These are phyloP conservation scores for Crocodylus rhombifer DNA, from an alignment of 2,797 vertebrate genomes.

Conservation along the genomic window DNA sequence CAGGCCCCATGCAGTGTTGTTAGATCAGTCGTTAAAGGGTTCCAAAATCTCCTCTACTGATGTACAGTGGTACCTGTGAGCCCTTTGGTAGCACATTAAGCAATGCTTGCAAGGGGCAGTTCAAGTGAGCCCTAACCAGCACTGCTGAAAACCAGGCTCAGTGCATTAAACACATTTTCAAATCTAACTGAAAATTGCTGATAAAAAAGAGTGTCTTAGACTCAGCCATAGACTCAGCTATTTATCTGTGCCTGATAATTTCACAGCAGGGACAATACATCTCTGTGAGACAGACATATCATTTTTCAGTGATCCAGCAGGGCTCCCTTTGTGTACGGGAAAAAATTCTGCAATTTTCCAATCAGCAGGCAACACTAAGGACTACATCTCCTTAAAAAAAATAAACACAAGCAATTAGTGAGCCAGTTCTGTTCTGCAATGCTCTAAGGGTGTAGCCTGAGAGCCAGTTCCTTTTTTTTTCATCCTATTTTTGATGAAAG, in stretches of 20 bases:
- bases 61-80: not conserved
- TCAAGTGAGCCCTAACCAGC: not conserved
- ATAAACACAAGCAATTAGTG: not conserved
- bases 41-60: not conserved
- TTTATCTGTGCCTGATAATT: not conserved
- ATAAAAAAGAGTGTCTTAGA: not conserved
- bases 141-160: not conserved
- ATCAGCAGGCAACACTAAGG: not conserved
- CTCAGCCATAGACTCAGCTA: not conserved
- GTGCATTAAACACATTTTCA: not conserved
- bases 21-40: not conserved
- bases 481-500: not conserved
- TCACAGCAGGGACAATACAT: not conserved
- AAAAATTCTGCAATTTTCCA: not conserved
- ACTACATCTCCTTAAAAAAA: not conserved
- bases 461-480: not conserved
- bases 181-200: not conserved
- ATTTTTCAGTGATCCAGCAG: not conserved
- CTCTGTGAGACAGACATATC: not conserved
- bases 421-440: not conserved
- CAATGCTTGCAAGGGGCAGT: not conserved
- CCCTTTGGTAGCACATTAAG: not conserved
- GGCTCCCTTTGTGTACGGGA: not conserved
- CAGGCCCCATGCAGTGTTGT: too few relatives aligned
- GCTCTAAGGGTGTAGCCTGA: accelerated